A percentile compares a stretch with the other conserved stretches of the same genome.
phyloP scores from a whole-genome alignment of 2,888 invertebrate genomes.

The Heliconius charithonia region DNA sequence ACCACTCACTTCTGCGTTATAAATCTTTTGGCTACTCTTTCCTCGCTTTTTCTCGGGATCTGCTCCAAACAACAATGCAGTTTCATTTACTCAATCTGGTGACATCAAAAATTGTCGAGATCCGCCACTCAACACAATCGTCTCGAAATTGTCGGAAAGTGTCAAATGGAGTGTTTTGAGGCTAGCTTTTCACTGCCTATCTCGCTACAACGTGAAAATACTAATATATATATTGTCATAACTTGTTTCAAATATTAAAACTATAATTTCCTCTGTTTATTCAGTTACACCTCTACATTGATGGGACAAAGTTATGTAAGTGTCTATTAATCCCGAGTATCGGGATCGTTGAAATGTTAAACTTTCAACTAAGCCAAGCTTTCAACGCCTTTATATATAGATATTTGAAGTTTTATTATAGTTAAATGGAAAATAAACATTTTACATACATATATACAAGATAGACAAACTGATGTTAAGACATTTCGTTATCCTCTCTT shows the following conservation, averaged over 20 bases:
- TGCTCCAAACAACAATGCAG: too few species aligned
- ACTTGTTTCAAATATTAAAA: neutral
- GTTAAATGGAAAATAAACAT: neutral
- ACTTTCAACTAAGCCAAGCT: slow-evolving; percentile 21
- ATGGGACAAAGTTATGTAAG: slow-evolving; percentile 10
- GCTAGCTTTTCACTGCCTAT: too few species aligned
- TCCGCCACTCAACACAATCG: too few species aligned
- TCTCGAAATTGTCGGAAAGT: too few species aligned
- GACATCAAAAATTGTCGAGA: too few species aligned
- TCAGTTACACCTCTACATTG: slow-evolving; percentile 9
- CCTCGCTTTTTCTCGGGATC: too few species aligned
- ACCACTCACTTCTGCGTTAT: too few species aligned
- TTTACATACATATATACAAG: neutral
- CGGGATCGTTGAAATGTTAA: slow-evolving; percentile 19
- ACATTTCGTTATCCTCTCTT: too few species aligned
- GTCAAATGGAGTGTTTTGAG: too few species aligned
- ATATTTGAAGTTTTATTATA: slow-evolving; percentile 20
- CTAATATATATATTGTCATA: neutral
- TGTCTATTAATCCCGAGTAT: slow-evolving; percentile 9
- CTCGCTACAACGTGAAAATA: too few species aligned
- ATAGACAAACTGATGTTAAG: neutral
- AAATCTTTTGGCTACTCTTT: too few species aligned
- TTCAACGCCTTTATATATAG: neutral
- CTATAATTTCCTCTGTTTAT: neutral
- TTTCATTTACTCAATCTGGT: too few species aligned